These are phyloP conservation scores for Aricia agestis DNA, from an alignment of 1,140 invertebrate species.

Conservation along the genomic window DNA sequence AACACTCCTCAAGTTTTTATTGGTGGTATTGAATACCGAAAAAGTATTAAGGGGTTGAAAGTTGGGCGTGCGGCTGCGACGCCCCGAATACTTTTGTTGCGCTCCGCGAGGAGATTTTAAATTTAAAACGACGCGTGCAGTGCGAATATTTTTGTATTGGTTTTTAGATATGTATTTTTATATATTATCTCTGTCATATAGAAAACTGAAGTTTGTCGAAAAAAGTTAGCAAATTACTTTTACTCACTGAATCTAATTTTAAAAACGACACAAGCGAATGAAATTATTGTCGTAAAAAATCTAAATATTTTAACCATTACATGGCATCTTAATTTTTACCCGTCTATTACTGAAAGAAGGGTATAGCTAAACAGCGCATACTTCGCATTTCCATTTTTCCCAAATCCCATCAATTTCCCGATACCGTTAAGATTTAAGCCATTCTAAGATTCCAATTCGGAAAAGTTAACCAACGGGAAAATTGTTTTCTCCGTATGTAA, in stretches of 20 bases:
- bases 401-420: conserved; percentile 6
- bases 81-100: not conserved
- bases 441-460: conserved; percentile 12
- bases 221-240: no score
- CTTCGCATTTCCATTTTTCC: not conserved
- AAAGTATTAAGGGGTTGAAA: conserved; percentile 48
- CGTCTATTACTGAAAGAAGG: no score
- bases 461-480: conserved; percentile 9
- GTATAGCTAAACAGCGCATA: no score
- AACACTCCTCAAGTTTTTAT: conserved; percentile 39
- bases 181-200: no score
- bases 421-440: conserved; percentile 12
- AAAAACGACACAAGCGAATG: no score
- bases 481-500: conserved; percentile 3
- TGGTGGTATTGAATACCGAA: conserved; percentile 42
- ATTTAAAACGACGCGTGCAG: not conserved
- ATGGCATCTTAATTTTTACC: no score
- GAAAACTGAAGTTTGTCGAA: no score
- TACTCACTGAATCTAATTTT: no score
- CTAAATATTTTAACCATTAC: no score
- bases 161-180: no score
- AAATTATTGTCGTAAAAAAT: no score
- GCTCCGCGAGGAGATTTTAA: not conserved
- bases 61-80: conserved; percentile 28
- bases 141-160: no score